phyloP scores from a whole-genome alignment of 2,797 vertebrate genomes.

The Pterois miles region DNA sequence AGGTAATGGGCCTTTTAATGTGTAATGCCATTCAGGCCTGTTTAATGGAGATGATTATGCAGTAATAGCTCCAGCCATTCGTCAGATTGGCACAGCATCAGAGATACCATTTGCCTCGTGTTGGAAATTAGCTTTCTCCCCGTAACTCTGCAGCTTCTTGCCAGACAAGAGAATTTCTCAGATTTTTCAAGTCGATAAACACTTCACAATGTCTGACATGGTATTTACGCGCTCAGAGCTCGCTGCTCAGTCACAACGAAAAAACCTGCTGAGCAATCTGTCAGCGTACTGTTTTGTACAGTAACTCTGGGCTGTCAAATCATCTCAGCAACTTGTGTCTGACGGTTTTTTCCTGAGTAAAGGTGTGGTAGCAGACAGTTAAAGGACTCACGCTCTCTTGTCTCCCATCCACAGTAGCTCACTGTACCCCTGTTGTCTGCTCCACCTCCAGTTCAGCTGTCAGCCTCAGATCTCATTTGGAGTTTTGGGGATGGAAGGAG shows the following conservation, averaged over 20 bases:
- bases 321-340: constrained; percentile 25
- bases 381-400: constrained; percentile 20
- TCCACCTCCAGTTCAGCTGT: constrained; percentile 62
- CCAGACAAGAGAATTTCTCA: constrained; percentile 10
- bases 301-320: constrained; percentile 51
- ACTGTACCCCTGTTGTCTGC: constrained; percentile 20
- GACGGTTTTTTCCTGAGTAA: constrained; percentile 22
- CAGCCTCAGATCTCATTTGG: constrained; percentile 54
- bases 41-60: constrained; percentile 75
- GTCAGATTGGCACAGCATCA: constrained; percentile 71
- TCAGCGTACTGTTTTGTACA: constrained; percentile 29
- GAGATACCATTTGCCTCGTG: constrained; percentile 59
- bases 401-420: constrained; percentile 10
- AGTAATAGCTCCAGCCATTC: constrained; percentile 66
- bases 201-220: constrained; percentile 36
- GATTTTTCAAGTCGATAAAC: constrained; percentile 54
- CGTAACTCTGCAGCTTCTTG: constrained; percentile 14
- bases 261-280: constrained; percentile 42
- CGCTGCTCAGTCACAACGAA: background rate
- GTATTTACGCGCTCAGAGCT: constrained; percentile 54
- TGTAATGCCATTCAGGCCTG: constrained; percentile 57
- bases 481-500: constrained; percentile 40
- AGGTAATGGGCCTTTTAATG: constrained; percentile 71
- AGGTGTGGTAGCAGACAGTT: constrained; percentile 24
- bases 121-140: constrained; percentile 44